Base-by-base conservation (phyloP, 2,888 invertebrate species). In the Lycia hirtaria region DNA sequence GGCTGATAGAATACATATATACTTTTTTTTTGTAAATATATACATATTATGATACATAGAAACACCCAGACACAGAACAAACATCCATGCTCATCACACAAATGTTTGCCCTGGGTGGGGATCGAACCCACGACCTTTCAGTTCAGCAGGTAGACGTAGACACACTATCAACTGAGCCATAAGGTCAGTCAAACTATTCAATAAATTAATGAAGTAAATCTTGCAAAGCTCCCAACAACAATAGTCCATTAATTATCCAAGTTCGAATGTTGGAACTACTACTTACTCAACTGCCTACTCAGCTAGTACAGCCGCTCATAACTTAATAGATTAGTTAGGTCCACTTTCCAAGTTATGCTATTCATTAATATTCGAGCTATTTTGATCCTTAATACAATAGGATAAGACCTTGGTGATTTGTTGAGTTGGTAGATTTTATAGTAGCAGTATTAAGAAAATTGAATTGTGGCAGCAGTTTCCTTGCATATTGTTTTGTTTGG, bases 301-400 rank as follows among this genome's bases (percentile, higher is more conserved):
- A 54, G 60, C 55, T 58, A 58, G 43, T 33, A 51, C 37, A 44
- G 30, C 44, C 32, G 44, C 43, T 56, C 55, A 60, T 60, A 60
- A 60, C 60, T 60, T 60, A 43, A 60, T 60, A 60, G 48, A 60
- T 56, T 56, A 60, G 51, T 51, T 47, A 32, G 33, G 55, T 24
- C 48, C 33, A 51, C 38, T 52, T 40, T 32, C 35, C 9, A 26
- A 59, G 50, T 43, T 58, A n/a, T 32, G 22, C 26, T 30, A 37
- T 14, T 50, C 14, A 44, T 30, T 30, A 10, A 7, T 43, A 4
- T 38, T 32, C 14, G 20, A 30, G 12, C 28, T 6, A 50, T 51
- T 40, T 24, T 5, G n/a, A 17, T 4, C 47, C 30, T 7, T 48
- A 43, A 7, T 3, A 14, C 20, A 17, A 28, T 9, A 6, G 9